Evolutionary conservation across 2,797 vertebrate genomes (phyloP), one percentile per base, ranked within the genome.

Genomic region (Tympanoctomys barrerae): DNA sequence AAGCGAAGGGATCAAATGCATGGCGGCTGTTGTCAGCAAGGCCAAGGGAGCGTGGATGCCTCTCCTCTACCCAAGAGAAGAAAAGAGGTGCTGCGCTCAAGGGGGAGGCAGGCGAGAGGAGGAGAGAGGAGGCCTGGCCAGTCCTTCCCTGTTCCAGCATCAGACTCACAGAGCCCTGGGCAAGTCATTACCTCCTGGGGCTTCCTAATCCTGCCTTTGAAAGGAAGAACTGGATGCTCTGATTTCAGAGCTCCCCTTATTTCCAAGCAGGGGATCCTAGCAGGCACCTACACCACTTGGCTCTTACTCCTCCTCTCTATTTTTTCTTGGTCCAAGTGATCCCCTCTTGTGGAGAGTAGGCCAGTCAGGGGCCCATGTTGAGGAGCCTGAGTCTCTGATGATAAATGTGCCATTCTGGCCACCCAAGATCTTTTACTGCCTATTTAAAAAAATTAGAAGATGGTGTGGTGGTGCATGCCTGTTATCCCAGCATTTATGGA

Each of bases 1-100:
- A 79, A 91, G 62, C 21, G 42, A 89, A 95, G 94, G 87, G 73
- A 94, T 89, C 92, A 97, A 97, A 78, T 39, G 71, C 4, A 0
- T 0, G 9, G 87, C 83, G 89, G 92, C 81, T 71, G 61, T 1
- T 89, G 77, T 93, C 93, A 96, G 95, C 57, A 91, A 61, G 13
- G 24, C 36, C 52, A 64, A 77, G 57, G 28, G 21, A 46, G 94
- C 18, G 8, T 1, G 61, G 46, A 79, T 39, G 73, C 82, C 68
- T 12, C 54, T 75, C 81, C 94, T 18, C 2, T 26, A 26, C 57
- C 59, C 89, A 11, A 85, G 77, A 46, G 89, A 78, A 87, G 54
- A 57, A 57, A 57, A 80, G 64, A 92, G 87, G 54, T 16, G 66
- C 46, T 79, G 39, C 36, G 49, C 18, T 0, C 0, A 62, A 31